Conservation (phyloP, 92 coral and sea anemone species). For the Bergia sp. region DNA sequence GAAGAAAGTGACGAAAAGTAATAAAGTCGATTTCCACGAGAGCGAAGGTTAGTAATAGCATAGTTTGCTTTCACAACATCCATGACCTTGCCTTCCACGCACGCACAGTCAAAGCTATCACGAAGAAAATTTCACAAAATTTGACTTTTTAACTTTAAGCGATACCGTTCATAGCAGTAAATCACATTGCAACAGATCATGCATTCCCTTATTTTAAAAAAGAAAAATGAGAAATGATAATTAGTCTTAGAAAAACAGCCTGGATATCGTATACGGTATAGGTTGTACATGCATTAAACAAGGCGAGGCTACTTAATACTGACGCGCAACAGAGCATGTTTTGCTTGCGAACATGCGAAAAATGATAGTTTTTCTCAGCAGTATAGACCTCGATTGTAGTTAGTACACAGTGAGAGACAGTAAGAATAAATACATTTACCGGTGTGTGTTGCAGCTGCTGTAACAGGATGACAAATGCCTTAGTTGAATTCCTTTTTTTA, state of each 20-base stretch:
- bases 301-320: too few species aligned
- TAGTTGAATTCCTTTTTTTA: neutral
- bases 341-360: neutral
- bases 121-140: neutral
- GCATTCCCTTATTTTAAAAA: neutral
- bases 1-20: neutral
- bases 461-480: neutral
- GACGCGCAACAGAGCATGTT: too few species aligned
- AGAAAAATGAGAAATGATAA: too few species aligned
- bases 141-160: neutral
- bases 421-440: too few species aligned
- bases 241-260: neutral
- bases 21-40: neutral
- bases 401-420: neutral
- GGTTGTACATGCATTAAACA: neutral
- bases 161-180: neutral
- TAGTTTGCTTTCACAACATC: neutral
- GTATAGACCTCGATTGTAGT: neutral
- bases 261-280: too few species aligned
- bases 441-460: neutral
- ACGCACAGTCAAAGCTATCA: neutral
- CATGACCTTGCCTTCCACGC: neutral
- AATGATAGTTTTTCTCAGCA: neutral
- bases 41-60: neutral
- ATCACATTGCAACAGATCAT: neutral